These are phyloP conservation scores for Euborellia annulipes DNA, from an alignment of 1,140 invertebrate genomes.

Conservation along the genomic window DNA sequence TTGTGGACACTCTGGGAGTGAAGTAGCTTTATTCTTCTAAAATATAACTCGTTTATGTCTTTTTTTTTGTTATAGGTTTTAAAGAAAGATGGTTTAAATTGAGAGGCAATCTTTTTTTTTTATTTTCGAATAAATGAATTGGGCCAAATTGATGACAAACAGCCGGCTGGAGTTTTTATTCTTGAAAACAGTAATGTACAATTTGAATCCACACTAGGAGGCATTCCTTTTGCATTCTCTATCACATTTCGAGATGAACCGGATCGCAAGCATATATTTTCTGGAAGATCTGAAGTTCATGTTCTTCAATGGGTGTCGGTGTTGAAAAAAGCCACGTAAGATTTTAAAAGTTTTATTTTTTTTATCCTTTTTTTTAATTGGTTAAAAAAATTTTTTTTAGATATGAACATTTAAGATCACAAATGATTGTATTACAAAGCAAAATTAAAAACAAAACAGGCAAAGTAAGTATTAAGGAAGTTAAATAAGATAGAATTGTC, in stretches of 20 bases:
- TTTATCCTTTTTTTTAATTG: constrained; percentile 1
- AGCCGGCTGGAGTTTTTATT: constrained; percentile 47
- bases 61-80: constrained; percentile 30
- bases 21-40: no score
- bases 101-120: constrained; percentile 49
- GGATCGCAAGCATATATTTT: constrained; percentile 45
- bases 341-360: neutral
- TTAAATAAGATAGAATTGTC: no score
- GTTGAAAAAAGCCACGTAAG: constrained; percentile 32
- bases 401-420: constrained; percentile 41
- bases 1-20: no score
- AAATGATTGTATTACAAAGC: constrained; percentile 37
- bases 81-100: constrained; percentile 59
- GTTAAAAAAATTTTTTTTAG: constrained; percentile 19
- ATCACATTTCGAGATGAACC: constrained; percentile 46
- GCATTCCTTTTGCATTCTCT: constrained; percentile 48
- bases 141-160: constrained; percentile 41
- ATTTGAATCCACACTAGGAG: constrained; percentile 32
- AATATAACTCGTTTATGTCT: no score
- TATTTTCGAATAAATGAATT: constrained; percentile 54
- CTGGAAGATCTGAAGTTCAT: constrained; percentile 41
- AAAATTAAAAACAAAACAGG: constrained; percentile 40
- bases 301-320: constrained; percentile 42
- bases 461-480: constrained; percentile 32
- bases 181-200: constrained; percentile 49